Conservation (phyloP, 2,888 invertebrate species). For the Acrocyrtus sp. region DNA sequence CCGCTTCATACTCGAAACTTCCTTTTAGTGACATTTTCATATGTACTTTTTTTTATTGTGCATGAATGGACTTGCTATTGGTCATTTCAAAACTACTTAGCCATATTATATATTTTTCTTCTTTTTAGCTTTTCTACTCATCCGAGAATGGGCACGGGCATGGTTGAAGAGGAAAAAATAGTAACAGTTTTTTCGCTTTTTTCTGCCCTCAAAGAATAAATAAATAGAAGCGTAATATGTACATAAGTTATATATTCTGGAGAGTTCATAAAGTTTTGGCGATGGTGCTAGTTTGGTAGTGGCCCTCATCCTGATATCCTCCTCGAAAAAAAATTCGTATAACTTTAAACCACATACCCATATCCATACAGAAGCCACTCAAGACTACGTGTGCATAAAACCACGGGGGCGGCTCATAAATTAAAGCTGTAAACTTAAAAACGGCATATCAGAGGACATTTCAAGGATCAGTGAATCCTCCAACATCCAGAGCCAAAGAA, state of each 20-base stretch:
- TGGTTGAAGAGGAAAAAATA: no score
- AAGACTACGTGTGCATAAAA: slow-evolving; percentile 52
- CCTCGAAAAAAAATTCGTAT: not conserved
- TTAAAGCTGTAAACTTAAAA: slow-evolving; percentile 54
- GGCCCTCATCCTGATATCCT: slow-evolving; percentile 5
- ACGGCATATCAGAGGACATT: slow-evolving; percentile 53
- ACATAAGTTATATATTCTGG: slow-evolving; percentile 11
- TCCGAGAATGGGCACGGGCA: no score
- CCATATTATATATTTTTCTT: slow-evolving; percentile 2
- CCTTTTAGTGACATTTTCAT: slow-evolving; percentile 3
- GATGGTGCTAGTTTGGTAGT: slow-evolving; percentile 15
- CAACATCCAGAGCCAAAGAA: slow-evolving; percentile 44
- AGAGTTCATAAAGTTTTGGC: slow-evolving; percentile 50
- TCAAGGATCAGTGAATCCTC: slow-evolving; percentile 52
- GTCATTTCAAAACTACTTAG: slow-evolving; percentile 35
- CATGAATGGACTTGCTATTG: slow-evolving; percentile 41
- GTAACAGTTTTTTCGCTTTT: no score
- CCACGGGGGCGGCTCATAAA: slow-evolving; percentile 51
- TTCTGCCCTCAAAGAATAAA: not conserved
- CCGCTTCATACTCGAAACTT: not conserved
- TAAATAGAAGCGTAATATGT: not conserved
- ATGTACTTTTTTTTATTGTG: slow-evolving; percentile 18
- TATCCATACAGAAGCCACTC: no score
- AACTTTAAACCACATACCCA: slow-evolving; percentile 18
- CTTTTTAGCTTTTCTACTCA: slow-evolving; percentile 6